A percentile compares a stretch with the other conserved stretches of the same genome.
Evolutionary conservation across 1,140 invertebrate genomes (phyloP).

Genomic region (Drosophila tani): DNA sequence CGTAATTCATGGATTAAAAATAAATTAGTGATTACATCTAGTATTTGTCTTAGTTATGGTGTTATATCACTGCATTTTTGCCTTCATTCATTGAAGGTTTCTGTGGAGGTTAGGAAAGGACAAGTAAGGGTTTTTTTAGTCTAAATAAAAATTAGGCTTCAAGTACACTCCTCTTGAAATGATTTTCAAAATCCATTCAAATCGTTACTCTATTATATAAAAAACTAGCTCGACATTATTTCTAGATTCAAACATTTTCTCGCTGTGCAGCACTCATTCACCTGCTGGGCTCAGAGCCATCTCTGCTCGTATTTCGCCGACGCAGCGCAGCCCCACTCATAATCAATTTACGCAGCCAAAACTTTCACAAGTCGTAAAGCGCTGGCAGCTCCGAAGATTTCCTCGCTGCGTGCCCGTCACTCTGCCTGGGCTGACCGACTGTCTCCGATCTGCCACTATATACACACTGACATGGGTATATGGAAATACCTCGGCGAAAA

Average conservation of each 20-base stretch:
- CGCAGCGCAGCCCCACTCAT: conserved; percentile 44
- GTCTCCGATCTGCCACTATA: conserved; percentile 45
- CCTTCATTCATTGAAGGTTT: neutral
- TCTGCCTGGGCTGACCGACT: conserved; percentile 41
- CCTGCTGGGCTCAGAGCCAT: conserved; percentile 31
- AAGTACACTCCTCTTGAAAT: too few relatives aligned
- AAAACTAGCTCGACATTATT: too few relatives aligned
- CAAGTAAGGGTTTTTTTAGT: too few relatives aligned
- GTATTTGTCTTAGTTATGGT: neutral
- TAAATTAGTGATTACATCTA: neutral
- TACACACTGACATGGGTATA: neutral
- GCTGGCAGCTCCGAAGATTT: conserved; percentile 37
- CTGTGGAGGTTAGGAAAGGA: neutral
- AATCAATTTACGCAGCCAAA: conserved; percentile 61
- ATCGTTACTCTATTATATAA: neutral
- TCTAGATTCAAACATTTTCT: conserved; percentile 1
- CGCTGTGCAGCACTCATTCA: conserved; percentile 28
- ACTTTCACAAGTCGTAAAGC: conserved; percentile 57
- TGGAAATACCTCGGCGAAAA: conserved; percentile 18
- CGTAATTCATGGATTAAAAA: neutral
- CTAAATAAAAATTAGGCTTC: too few relatives aligned
- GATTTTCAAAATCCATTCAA: too few relatives aligned
- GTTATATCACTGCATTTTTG: neutral
- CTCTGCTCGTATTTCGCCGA: conserved; percentile 35
- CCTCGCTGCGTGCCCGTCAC: conserved; percentile 42